Evolutionary conservation across 2,113 vertebrate genomes (phyloP).

Genomic region (Colistium nudipinnis): DNA sequence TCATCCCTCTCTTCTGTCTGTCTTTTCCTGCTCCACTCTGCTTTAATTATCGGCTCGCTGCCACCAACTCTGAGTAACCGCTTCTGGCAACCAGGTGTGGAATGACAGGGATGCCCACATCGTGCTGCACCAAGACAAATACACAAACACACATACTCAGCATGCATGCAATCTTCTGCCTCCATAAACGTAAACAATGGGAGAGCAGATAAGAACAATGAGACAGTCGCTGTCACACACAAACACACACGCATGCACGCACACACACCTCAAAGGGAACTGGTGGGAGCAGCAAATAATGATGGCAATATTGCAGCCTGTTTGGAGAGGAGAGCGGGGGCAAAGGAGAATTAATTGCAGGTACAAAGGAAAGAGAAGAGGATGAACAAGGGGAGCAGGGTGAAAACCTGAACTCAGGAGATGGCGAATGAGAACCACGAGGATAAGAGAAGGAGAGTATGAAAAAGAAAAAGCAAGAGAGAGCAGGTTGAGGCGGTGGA

Average conservation of each 20-base stretch:
- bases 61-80: constrained; percentile 41
- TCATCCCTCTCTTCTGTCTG: constrained; percentile 41
- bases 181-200: constrained; percentile 65
- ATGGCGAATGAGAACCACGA: not conserved
- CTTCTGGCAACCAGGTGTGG: constrained; percentile 64
- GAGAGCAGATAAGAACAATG: constrained; percentile 54
- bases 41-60: constrained; percentile 64
- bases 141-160: constrained; percentile 23
- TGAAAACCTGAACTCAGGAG: not conserved
- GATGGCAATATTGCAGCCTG: constrained; percentile 33
- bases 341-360: constrained; percentile 58
- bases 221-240: not conserved
- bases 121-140: constrained; percentile 1
- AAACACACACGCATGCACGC: constrained; percentile 4
- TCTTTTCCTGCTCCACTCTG: constrained; percentile 31
- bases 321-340: constrained; percentile 32
- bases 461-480: not conserved
- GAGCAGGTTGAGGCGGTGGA: not conserved
- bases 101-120: constrained; percentile 35
- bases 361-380: constrained; percentile 38
- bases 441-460: not conserved
- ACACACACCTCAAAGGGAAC: not conserved
- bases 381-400: constrained; percentile 4
- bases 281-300: constrained; percentile 52
- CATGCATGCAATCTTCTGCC: constrained; percentile 40